Percentiles rank a stretch among this genome's conserved stretches.
Conservation (phyloP, 2,797 vertebrate species). For the Lophotriccus pileatus region DNA sequence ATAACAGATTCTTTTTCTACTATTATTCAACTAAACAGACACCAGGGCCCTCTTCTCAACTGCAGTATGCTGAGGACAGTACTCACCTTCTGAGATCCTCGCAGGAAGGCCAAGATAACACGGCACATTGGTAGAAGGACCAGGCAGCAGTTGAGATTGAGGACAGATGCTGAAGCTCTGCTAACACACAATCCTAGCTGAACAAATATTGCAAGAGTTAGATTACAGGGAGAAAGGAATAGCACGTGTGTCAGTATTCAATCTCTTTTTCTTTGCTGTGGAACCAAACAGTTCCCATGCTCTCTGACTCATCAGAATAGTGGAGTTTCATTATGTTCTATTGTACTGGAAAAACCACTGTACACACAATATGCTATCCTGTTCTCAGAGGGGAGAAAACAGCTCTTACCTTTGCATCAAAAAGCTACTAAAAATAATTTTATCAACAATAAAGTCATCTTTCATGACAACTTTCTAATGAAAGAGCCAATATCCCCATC, state of each 20-base stretch:
- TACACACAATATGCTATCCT: neutral
- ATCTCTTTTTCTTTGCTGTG: neutral
- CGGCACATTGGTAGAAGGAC: constrained; percentile 93
- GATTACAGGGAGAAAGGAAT: neutral
- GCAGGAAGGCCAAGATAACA: constrained; percentile 83
- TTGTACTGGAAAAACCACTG: accelerated
- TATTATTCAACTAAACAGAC: neutral
- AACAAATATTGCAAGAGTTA: constrained; percentile 77
- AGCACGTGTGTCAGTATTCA: neutral
- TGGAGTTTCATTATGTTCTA: neutral
- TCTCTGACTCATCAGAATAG: neutral
- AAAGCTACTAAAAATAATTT: neutral
- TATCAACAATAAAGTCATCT: neutral
- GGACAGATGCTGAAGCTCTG: constrained; percentile 91
- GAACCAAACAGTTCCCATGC: neutral
- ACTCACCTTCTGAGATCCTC: constrained; percentile 86
- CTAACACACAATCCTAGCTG: constrained; percentile 96
- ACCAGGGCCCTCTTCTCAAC: neutral
- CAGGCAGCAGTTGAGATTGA: constrained; percentile 96
- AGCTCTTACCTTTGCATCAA: neutral
- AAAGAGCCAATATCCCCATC: neutral
- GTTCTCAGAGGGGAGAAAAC: neutral
- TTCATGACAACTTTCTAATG: neutral
- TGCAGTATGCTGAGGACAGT: neutral
- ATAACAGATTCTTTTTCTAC: neutral